These are phyloP conservation scores for Tringa solitaria DNA, from an alignment of 2,113 vertebrate species.

Conservation along the genomic window DNA sequence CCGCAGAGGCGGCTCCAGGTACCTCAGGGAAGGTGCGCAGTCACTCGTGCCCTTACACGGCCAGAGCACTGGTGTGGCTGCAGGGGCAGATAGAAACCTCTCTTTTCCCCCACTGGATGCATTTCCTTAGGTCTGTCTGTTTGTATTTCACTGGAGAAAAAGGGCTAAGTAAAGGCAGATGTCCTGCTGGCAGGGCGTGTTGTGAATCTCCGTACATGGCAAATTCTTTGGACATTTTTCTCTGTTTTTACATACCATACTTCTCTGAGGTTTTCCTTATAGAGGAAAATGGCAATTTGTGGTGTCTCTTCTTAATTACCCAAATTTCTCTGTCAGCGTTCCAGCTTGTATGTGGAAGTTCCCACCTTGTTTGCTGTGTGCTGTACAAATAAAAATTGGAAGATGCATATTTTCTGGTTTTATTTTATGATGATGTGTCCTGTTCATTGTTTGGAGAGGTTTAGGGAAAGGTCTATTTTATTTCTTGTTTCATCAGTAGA, in stretches of 20 bases:
- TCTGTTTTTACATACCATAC: not conserved
- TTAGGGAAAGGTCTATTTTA: not conserved
- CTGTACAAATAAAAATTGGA: not conserved
- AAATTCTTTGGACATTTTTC: not conserved
- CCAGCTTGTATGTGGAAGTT: not conserved
- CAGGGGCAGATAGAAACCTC: not conserved
- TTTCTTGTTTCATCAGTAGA: not conserved
- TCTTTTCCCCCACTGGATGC: fast-evolving
- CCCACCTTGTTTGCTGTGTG: not conserved
- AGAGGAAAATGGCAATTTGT: not conserved
- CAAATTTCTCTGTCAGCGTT: not conserved
- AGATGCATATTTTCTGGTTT: not conserved
- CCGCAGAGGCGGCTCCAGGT: not conserved
- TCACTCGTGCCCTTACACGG: fast-evolving
- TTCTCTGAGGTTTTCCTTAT: not conserved
- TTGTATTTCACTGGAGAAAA: not conserved
- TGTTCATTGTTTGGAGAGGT: not conserved
- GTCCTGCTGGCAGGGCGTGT: not conserved
- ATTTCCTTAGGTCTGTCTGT: not conserved
- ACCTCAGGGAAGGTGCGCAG: fast-evolving
- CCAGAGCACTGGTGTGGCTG: not conserved
- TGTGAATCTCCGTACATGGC: not conserved
- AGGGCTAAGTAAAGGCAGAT: not conserved
- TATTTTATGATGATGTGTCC: not conserved
- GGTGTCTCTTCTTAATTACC: not conserved